Conservation (phyloP, 2,113 vertebrate genomes). For the Heloderma charlesbogerti region DNA sequence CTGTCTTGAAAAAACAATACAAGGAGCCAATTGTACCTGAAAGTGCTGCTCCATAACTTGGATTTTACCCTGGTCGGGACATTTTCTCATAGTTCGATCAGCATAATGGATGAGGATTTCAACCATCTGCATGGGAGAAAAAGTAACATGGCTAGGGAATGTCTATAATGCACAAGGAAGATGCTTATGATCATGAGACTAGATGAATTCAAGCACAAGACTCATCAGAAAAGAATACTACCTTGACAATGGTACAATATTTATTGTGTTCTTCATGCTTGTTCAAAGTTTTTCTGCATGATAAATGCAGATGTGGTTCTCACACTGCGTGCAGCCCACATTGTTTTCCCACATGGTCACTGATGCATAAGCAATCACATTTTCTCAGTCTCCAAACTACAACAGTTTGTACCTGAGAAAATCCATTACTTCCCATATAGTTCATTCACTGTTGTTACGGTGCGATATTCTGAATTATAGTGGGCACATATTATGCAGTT, state of each 20-base stretch:
- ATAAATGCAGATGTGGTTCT: not conserved
- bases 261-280: not conserved
- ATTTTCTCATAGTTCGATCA: conserved; percentile 90
- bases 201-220: not conserved
- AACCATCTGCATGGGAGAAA: conserved; percentile 85
- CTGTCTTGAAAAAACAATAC: not conserved
- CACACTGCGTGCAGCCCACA: not conserved
- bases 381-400: not conserved
- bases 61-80: conserved; percentile 95
- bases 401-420: not conserved
- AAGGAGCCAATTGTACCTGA: conserved; percentile 77
- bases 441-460: not conserved
- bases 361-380: not conserved
- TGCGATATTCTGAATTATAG: not conserved
- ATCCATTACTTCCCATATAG: not conserved
- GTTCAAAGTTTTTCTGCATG: not conserved
- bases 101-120: conserved; percentile 93
- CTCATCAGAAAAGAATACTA: not conserved
- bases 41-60: conserved; percentile 97
- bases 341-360: too few species aligned
- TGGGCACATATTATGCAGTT: not conserved
- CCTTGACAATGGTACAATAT: not conserved
- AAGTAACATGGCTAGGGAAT: not conserved
- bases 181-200: not conserved
- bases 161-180: not conserved